A percentile compares a stretch with the other conserved stretches of the same genome.
Conservation (phyloP, 2,113 vertebrate species). For the Myotis brandtii region DNA sequence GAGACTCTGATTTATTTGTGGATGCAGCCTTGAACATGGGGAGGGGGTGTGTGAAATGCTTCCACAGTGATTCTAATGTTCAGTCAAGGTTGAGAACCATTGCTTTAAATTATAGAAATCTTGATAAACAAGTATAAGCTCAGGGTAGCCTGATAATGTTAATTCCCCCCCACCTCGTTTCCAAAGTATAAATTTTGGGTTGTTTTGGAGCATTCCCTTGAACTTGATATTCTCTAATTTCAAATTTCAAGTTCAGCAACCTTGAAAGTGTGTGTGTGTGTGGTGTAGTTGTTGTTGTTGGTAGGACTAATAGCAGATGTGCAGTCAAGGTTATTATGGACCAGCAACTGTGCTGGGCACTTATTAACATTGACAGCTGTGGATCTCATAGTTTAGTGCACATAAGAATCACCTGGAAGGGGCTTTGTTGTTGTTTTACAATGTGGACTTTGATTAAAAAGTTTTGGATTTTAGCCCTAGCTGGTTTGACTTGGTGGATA, state of each 20-base stretch:
- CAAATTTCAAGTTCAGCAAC: not conserved
- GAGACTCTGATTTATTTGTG: constrained; percentile 35
- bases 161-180: not conserved
- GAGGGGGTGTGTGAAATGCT: not conserved
- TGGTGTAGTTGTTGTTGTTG: not conserved
- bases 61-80: not conserved
- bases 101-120: not conserved
- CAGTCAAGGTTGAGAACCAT: not conserved
- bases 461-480: not conserved
- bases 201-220: not conserved
- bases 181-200: not conserved
- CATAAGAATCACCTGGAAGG: not conserved
- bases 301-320: not conserved
- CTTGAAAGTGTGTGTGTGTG: not conserved
- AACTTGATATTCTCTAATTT: not conserved
- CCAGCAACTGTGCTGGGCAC: not conserved
- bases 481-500: too few relatives aligned
- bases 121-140: not conserved
- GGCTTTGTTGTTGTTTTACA: not conserved
- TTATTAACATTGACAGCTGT: not conserved
- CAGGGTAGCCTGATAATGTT: not conserved
- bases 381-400: not conserved
- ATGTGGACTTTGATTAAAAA: not conserved
- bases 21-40: not conserved
- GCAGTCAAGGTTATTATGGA: not conserved